Base-by-base conservation (phyloP, 1,140 invertebrate species). In the Drosophila sturtevanti region DNA sequence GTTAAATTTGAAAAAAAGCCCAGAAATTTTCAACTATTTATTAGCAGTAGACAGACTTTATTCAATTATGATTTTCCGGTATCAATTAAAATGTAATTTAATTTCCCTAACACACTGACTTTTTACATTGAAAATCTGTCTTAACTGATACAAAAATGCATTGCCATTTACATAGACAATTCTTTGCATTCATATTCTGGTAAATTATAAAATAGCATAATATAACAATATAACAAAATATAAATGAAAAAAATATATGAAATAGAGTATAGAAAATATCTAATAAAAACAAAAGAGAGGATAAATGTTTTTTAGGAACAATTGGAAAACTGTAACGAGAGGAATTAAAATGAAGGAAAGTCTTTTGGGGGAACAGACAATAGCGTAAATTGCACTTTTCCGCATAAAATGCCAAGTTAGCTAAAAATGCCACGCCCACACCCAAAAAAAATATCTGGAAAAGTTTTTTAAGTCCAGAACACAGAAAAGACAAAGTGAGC, bases 341-440 rank as follows among this genome's bases (percentile, higher is more conserved):
- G 65, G 68, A 72, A 72, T 67, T 52, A 22, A 56, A 66, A 58
- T 48, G 21, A 58, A 63, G 37, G 21, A 48, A 41, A 69, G 31
- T 22, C 37, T 12, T 65, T 51, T 4, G 27, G 35, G 34, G 24
- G n/a, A n/a, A 31, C 59, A 77, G 41, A 67, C 38, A 65, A 70
- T 66, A 69, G 68, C 35, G 38, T 56, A 78, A 86, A 75, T 63
- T 74, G 64, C 73, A 75, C 63, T 59, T 68, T 75, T 72, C 62
- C 66, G 58, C 56, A 75, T 61, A 79, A 66, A 80, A 73, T 79
- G 79, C 74, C 22, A 63, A 72, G 63, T 44, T 48, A 58, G 44
- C 72, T 38, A 38, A 81, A 74, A 74, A 63, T 44, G 55, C 41
- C 52, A 55, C 68, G 22, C 70, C 63, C 69, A 54, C 63, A 31